Conservation (phyloP, 1,140 invertebrate species). For the Drosophila virilis region DNA sequence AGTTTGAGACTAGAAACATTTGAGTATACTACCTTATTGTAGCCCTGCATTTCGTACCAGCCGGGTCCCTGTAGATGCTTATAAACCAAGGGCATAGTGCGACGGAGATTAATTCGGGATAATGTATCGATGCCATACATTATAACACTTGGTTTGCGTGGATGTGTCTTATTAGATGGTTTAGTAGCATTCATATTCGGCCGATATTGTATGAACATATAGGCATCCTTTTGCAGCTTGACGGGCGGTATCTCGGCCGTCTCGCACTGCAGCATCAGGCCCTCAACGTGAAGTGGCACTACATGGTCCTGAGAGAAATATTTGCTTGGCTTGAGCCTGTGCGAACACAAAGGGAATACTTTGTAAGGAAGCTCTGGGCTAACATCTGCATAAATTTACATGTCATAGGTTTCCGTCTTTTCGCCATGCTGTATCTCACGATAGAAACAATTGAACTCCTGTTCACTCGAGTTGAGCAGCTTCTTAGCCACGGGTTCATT, state of each 20-base stretch:
- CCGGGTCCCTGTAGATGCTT: conserved; percentile 43
- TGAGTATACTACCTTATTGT: conserved; percentile 55
- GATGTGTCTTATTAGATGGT: neutral
- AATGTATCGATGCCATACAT: conserved; percentile 66
- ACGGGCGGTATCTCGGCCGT: neutral
- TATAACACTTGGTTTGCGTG: conserved; percentile 55
- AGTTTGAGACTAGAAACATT: neutral
- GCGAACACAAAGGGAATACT: neutral
- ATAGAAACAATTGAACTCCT: conserved; percentile 44
- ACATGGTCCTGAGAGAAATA: conserved; percentile 42
- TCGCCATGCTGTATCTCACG: conserved; percentile 35
- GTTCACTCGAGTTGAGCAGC: conserved; percentile 9
- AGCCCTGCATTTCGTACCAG: conserved; percentile 67
- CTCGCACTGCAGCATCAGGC: conserved; percentile 45
- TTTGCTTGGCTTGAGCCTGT: conserved; percentile 12
- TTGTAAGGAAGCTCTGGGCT: neutral
- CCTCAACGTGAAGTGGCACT: conserved; percentile 52
- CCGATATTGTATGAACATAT: conserved; percentile 42
- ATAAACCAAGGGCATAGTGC: conserved; percentile 59
- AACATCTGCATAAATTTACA: conserved; percentile 18
- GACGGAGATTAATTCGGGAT: conserved; percentile 82
- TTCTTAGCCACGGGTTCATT: conserved; percentile 34
- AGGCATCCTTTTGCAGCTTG: conserved; percentile 51
- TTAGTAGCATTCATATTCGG: neutral
- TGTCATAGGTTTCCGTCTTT: conserved; percentile 39